Evolutionary conservation across 1,140 invertebrate genomes (phyloP), one percentile per base, ranked within the genome.

Genomic region (Macrosteles quadrilineatus): DNA sequence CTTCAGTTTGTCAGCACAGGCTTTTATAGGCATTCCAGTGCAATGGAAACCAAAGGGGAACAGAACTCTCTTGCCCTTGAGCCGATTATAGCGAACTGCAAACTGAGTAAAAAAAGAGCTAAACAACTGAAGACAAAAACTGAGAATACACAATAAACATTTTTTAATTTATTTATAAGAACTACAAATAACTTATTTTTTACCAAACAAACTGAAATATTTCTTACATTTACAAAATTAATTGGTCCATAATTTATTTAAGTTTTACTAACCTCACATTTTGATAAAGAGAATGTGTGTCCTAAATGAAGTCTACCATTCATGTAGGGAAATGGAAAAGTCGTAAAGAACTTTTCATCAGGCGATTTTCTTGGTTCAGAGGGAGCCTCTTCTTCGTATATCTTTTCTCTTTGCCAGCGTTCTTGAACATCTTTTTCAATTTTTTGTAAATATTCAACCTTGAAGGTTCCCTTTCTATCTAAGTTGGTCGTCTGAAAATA

Each of bases 1-100:
- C 77, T 94, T 95, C 17, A 99, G 79, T 81, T 99, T 99, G 82
- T 99, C 98, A 14, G 98, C 95, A 87, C 97, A 98, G 0, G 98
- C 97, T 82, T 95, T 96, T 27, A 96, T 96, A 6, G 94, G 93
- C 93, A 96, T 96, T 67, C 98, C 98, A 55, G 98, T 99, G 77
- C 96, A 98, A 81, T 99, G 98, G 76, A 99, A 95, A 12, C 95
- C 98, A 86, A 99, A 99, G 25, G 98, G 98, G 84, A 98, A 99
- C 0, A 99, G 83, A 31, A 91, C 93, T 75, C 89, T 88, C 79
- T 95, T 97, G 0, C 98, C 98, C 79, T 93, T 89, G 29, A 99
- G 78, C 32, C 96, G 87, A 74, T 98, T 89, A 78, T 91, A 99
- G 19, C 97, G 89, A 70, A 91, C 86, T 25, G 94, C 89, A 90